Conservation (phyloP, 2,113 vertebrate species). For the Phrynosoma blainvillii region DNA sequence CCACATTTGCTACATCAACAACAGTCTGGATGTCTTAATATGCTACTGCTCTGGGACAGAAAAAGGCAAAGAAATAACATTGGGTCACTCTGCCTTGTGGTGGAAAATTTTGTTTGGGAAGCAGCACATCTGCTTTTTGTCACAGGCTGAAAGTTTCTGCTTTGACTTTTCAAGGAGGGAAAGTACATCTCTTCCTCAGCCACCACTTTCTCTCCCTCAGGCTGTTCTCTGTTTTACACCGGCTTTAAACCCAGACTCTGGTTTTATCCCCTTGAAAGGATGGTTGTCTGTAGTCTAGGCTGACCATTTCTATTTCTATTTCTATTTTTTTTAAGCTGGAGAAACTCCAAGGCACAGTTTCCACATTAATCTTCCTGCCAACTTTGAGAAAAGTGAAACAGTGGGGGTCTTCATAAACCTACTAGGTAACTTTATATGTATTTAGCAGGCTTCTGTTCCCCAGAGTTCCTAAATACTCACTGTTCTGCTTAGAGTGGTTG, state of each 20-base stretch:
- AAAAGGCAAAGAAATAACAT: slow-evolving; percentile 3
- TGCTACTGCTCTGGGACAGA: background rate
- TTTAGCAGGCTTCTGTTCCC: slow-evolving; percentile 36
- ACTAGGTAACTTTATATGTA: slow-evolving; percentile 45
- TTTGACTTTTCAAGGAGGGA: slow-evolving; percentile 50
- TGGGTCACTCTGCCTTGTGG: slow-evolving; percentile 22
- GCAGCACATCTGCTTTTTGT: slow-evolving; percentile 47
- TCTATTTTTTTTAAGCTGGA: slow-evolving; percentile 30
- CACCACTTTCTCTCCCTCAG: slow-evolving; percentile 43
- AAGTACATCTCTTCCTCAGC: slow-evolving; percentile 39
- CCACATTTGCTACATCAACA: slow-evolving; percentile 2
- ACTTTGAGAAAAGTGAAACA: slow-evolving; percentile 50
- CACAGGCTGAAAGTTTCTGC: slow-evolving; percentile 45
- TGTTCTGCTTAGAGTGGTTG: slow-evolving; percentile 31
- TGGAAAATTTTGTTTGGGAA: slow-evolving; percentile 45
- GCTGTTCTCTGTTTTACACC: slow-evolving; percentile 49
- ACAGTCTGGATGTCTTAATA: background rate
- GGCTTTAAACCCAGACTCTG: slow-evolving; percentile 15
- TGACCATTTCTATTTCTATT: slow-evolving; percentile 25
- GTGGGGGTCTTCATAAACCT: slow-evolving; percentile 49
- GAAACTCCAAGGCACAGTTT: slow-evolving; percentile 46
- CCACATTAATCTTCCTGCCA: slow-evolving; percentile 39
- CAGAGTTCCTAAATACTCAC: slow-evolving; percentile 11
- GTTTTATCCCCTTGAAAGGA: slow-evolving; percentile 21
- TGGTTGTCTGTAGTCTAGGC: slow-evolving; percentile 42